Percentiles rank a stretch among this genome's conserved stretches.
These are phyloP conservation scores for Eupristina koningsbergeri DNA, from an alignment of 1,140 invertebrate genomes.

Conservation along the genomic window DNA sequence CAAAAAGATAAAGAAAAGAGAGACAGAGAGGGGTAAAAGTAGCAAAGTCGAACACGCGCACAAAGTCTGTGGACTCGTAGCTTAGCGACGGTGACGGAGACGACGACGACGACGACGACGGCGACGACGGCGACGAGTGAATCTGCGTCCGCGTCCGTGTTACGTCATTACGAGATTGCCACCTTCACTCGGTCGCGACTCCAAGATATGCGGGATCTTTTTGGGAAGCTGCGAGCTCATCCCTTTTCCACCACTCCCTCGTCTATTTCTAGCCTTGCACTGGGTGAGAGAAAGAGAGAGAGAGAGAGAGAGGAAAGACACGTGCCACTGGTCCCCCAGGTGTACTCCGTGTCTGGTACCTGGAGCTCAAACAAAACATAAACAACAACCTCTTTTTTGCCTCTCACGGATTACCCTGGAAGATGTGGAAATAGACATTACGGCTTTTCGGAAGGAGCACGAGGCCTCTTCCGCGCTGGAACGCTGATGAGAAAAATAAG, in stretches of 20 bases:
- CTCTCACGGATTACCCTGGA: background rate
- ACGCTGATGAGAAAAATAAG: background rate
- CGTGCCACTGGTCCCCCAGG: background rate
- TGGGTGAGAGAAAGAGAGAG: background rate
- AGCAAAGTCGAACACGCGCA: background rate
- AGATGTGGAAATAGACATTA: background rate
- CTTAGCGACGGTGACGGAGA: background rate
- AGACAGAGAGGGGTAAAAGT: background rate
- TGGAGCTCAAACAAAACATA: background rate
- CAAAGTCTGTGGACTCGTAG: background rate
- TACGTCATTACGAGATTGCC: constrained; percentile 38
- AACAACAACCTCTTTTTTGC: too few species aligned
- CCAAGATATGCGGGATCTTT: constrained; percentile 8
- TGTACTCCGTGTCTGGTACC: background rate
- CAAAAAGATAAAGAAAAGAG: background rate
- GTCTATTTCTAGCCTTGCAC: background rate
- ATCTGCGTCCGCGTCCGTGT: background rate
- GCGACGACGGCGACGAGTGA: too few species aligned
- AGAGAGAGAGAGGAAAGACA: too few species aligned
- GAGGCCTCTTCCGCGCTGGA: background rate
- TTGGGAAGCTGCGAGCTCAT: background rate
- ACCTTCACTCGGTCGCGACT: constrained; percentile 25
- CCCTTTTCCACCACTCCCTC: background rate
- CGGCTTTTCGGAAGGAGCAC: background rate
- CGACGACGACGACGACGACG: too few species aligned